Evolutionary conservation across 1,140 invertebrate species (phyloP).

Genomic region (Pomacea maculata): DNA sequence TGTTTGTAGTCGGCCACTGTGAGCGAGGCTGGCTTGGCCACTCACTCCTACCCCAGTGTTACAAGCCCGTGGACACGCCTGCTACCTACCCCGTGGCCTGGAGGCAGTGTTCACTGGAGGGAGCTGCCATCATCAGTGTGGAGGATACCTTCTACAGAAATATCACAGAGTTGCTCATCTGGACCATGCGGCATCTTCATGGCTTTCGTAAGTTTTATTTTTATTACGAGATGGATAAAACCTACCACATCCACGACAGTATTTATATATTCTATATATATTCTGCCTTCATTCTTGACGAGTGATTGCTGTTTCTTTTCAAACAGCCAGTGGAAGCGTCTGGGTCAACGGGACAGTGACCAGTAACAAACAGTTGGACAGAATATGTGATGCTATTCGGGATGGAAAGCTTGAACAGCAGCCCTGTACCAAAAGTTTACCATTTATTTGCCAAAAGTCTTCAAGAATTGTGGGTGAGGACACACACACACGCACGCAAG

Average conservation of each 20-base stretch:
- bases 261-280: not conserved
- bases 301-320: not conserved
- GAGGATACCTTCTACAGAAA: constrained; percentile 12
- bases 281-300: not conserved
- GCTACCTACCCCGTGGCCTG: not conserved
- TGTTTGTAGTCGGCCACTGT: constrained; percentile 1
- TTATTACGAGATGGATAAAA: too few species aligned
- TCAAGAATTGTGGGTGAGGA: not conserved
- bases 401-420: not conserved
- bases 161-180: constrained; percentile 8
- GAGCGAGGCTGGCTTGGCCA: constrained; percentile 19
- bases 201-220: not conserved
- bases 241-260: too few species aligned
- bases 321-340: not conserved
- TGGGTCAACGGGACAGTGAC: not conserved
- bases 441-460: constrained; percentile 6
- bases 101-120: not conserved
- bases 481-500: too few species aligned
- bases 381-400: not conserved
- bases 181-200: not conserved
- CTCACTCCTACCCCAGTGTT: constrained; percentile 8
- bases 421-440: not conserved
- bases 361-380: not conserved
- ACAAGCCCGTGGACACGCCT: not conserved
- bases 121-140: not conserved